Conservation (phyloP, 2,797 vertebrate species). For the Poecile montanus region DNA sequence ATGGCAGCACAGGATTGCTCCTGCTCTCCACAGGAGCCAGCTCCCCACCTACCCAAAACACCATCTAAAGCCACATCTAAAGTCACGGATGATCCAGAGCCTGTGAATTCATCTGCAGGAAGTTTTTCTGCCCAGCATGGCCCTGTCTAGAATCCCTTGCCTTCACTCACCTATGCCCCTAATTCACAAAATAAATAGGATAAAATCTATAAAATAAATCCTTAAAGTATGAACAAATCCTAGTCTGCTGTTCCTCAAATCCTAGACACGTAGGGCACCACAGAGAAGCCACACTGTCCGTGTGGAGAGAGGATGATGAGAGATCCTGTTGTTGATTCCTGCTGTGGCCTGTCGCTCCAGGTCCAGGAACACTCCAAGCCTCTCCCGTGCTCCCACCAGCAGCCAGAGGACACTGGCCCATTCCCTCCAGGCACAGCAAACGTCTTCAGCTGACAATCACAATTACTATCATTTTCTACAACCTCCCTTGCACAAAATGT, state of each 20-base stretch:
- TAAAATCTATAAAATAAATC: not conserved
- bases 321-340: not conserved
- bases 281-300: rapidly evolving
- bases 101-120: not conserved
- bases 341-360: not conserved
- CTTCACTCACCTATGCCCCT: not conserved
- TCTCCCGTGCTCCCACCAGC: not conserved
- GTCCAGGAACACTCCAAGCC: not conserved
- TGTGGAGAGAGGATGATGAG: not conserved
- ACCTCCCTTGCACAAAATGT: constrained; percentile 32
- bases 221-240: not conserved
- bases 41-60: not conserved
- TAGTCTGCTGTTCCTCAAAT: not conserved
- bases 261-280: rapidly evolving
- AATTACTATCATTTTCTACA: constrained; percentile 62
- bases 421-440: constrained; percentile 52
- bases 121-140: not conserved
- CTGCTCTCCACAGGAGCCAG: not conserved
- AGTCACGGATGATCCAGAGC: not conserved
- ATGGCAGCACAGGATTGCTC: not conserved
- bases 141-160: not conserved
- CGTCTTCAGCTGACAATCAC: not conserved
- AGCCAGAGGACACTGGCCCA: rapidly evolving
- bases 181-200: not conserved
- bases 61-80: not conserved